A percentile compares a stretch with the other conserved stretches of the same genome.
phyloP scores from a whole-genome alignment of 2,113 vertebrate species.

The Hiodon alosoides region DNA sequence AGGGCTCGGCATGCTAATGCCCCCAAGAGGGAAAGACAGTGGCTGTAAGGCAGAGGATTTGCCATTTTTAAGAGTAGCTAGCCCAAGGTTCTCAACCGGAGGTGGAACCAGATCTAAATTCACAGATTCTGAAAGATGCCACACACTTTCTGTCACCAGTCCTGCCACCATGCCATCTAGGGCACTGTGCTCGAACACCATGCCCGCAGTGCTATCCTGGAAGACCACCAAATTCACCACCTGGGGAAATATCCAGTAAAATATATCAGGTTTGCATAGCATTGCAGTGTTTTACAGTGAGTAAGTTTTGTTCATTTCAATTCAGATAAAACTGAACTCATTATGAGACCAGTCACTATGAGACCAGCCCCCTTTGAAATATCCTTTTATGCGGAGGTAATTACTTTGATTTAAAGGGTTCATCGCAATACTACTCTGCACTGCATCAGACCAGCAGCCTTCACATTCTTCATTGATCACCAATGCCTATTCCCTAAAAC shows the following conservation, averaged over 20 bases:
- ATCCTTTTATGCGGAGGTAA: too few relatives aligned
- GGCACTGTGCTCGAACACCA: constrained; percentile 67
- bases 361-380: too few relatives aligned
- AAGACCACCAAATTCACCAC: constrained; percentile 68
- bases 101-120: constrained; percentile 32
- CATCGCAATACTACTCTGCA: neutral
- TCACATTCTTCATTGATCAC: too few relatives aligned
- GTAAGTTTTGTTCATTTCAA: too few relatives aligned
- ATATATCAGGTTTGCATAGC: constrained; percentile 1
- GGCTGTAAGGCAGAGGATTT: constrained; percentile 30
- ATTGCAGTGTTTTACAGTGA: neutral
- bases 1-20: constrained; percentile 12
- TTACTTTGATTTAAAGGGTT: too few relatives aligned
- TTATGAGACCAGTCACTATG: too few relatives aligned
- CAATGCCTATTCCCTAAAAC: neutral
- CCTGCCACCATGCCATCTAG: constrained; percentile 70
- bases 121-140: constrained; percentile 57
- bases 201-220: constrained; percentile 57
- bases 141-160: constrained; percentile 55
- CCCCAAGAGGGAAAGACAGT: constrained; percentile 45
- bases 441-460: neutral
- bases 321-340: too few relatives aligned
- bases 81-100: constrained; percentile 31
- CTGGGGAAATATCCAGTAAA: constrained; percentile 37
- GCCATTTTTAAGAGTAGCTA: constrained; percentile 25